Base-by-base conservation (phyloP, 2,113 vertebrate genomes). In the Labeo catla region DNA sequence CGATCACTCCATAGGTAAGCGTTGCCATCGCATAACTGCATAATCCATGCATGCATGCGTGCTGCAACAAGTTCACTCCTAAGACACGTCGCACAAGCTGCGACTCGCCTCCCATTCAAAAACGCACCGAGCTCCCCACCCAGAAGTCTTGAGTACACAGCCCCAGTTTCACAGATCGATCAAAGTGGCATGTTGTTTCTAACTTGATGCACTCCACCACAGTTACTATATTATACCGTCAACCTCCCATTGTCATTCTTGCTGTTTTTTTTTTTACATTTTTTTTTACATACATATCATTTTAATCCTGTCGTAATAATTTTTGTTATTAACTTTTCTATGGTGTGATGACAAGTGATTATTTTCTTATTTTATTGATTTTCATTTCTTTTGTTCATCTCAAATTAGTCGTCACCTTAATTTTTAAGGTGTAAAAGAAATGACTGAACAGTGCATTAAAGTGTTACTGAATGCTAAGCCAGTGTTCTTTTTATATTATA, bases 1-100 rank as follows among this genome's bases (percentile, higher is more conserved):
- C 0, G 95, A 99, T 90, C 96, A 96, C 90, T 96, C 96, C 8
- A 98, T 99, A 84, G 96, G 98, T 99, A 95, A 95, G 87, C 76
- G 50, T 28, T 52, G n/a, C 50, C n/a, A 9, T 74, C 6, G 7
- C 49, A 54, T 50, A 77, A 77, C 76, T 7, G 4, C 76, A 34
- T 54, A 77, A 74, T 45, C 10, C 3, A 36, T 36, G 19, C 72
- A n/a, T 21, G 19, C 70, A 12, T 76, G 34, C 81, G 45, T 8
- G 61, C 61, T 28, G n/a, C 19, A 13, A 76, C 80, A 83, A 52
- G 86, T 76, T 82, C 85, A 82, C 23, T 19, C 8, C 36, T 19
- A 39, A 70, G 13, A 66, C 57, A 59, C 36, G 59, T 19, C 12
- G 8, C 47, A 8, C 86, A 66, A 52, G 86, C 72, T 77, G 57